Percentiles rank a stretch among this genome's conserved stretches.
Evolutionary conservation across 1,140 invertebrate genomes (phyloP).

Genomic region (Oscheius sp.): DNA sequence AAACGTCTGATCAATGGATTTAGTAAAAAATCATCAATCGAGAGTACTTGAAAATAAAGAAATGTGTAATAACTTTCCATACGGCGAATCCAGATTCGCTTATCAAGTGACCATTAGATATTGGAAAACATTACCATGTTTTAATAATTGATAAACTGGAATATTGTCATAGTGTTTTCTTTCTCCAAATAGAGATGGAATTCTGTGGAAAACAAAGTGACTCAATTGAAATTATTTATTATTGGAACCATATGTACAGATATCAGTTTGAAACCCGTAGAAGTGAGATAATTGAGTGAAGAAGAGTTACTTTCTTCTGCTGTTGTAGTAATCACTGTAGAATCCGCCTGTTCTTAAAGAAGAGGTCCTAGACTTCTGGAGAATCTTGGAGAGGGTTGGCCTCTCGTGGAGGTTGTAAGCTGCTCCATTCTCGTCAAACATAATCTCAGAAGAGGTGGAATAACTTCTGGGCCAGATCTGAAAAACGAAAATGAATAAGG

Average conservation of each 20-base stretch:
- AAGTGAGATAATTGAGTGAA: not conserved
- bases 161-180: no score
- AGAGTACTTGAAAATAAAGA: no score
- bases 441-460: slow-evolving; percentile 34
- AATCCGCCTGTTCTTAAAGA: not conserved
- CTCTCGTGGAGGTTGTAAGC: slow-evolving; percentile 29
- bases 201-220: no score
- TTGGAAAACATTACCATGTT: no score
- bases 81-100: no score
- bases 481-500: not conserved
- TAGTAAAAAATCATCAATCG: no score
- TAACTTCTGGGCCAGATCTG: slow-evolving; percentile 44
- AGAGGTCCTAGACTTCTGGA: not conserved
- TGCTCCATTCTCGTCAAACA: slow-evolving; percentile 44
- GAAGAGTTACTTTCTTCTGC: not conserved
- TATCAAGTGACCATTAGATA: no score
- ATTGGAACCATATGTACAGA: not conserved
- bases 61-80: no score
- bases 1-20: no score
- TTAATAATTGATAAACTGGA: no score
- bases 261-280: not conserved
- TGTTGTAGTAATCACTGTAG: not conserved
- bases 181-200: no score
- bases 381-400: not conserved
- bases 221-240: not conserved